Conservation (phyloP, 2,888 invertebrate genomes). For the Oligia strigilis region DNA sequence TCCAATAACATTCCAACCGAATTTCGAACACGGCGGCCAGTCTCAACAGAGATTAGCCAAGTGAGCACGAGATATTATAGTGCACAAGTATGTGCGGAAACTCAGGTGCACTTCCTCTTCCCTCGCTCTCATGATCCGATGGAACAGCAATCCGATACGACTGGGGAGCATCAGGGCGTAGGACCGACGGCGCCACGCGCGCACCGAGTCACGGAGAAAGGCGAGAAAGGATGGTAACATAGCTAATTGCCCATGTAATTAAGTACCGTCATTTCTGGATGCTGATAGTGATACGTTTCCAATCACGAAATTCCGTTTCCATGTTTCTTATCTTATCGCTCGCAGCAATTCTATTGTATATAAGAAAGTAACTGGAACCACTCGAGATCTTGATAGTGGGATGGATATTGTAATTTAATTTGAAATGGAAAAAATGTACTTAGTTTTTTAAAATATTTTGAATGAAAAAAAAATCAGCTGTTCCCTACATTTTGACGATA, state of each 20-base stretch:
- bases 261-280: background rate
- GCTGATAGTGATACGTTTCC: background rate
- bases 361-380: slow-evolving; percentile 3
- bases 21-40: background rate
- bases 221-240: background rate
- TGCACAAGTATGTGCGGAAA: background rate
- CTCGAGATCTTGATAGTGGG: background rate
- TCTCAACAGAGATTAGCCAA: background rate
- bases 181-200: no score
- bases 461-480: no score
- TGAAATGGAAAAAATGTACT: background rate
- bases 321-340: slow-evolving; percentile 25
- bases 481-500: no score
- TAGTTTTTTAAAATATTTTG: background rate
- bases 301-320: background rate
- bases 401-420: background rate
- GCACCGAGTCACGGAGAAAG: background rate
- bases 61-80: background rate
- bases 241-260: background rate
- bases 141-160: background rate
- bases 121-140: background rate
- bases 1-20: background rate
- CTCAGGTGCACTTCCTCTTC: background rate
- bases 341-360: slow-evolving; percentile 6
- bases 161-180: background rate